Evolutionary conservation across 2,797 vertebrate species (phyloP), one percentile per base, ranked within the genome.

Genomic region (Saxicola maurus): DNA sequence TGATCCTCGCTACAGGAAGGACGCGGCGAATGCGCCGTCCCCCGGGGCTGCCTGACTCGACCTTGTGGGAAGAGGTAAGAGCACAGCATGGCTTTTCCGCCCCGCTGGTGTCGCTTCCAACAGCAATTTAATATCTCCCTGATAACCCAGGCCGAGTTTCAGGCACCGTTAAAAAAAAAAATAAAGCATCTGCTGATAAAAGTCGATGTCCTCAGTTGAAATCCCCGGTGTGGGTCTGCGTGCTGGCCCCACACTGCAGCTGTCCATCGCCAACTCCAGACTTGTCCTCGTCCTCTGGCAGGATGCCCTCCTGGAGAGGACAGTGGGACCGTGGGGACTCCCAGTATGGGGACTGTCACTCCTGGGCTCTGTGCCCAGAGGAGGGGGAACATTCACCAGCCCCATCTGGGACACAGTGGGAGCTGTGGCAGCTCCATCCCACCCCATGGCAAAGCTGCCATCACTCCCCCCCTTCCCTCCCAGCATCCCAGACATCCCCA

Each of bases 61-160:
- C 93, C 93, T 94, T 95, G 93, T 80, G 94, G 87, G 91, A 82
- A 91, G 94, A 94, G 91, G 90, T 82, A 92, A 92, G 91, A 93
- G 90, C 87, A 85, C 90, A 74, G 84, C 76, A 30, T 3, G 12
- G 91, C 90, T 92, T 92, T 89, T 85, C 90, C 46, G 9, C 82
- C 90, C 80, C 5, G 1, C 90, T 61, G 87, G 87, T 85, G 93
- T 64, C 45, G 45, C 91, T 95, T 87, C 90, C 93, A 87, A 67
- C 77, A 83, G 94, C 91, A 94, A 94, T 92, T 94, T 89, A 87
- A 87, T 92, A 87, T 86, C 91, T 92, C 48, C 71, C 86, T 46
- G 93, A 93, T 89, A 93, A 82, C 61, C 69, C 76, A n/a, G 73
- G 85, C 68, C 0, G 25, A 82, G 80, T 74, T 86, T 53, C 90